Conservation (phyloP, 2,888 invertebrate genomes). For the Nebria salina region DNA sequence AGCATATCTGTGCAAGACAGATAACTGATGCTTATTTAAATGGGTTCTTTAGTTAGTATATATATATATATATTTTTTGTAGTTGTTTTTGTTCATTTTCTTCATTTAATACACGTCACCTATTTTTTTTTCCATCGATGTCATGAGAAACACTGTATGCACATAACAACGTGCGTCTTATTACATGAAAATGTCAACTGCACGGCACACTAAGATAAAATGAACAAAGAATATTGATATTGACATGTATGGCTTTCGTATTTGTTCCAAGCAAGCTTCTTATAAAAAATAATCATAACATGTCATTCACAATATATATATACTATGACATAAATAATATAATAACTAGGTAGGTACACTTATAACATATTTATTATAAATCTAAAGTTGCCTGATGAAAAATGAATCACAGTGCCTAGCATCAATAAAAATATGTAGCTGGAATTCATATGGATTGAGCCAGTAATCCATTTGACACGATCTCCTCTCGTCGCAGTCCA, state of each 20-base stretch:
- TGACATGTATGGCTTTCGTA: background rate
- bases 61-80: too few species aligned
- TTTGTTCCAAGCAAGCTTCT: background rate
- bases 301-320: background rate
- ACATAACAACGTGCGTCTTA: background rate
- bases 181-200: conserved; percentile 1
- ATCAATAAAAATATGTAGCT: background rate
- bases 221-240: background rate
- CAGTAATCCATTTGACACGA: background rate
- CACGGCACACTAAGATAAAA: background rate
- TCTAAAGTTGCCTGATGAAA: background rate
- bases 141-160: background rate
- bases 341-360: too few species aligned
- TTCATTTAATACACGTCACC: background rate
- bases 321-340: background rate
- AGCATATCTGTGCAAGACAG: background rate
- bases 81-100: background rate
- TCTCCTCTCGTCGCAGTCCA: background rate
- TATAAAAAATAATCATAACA: background rate
- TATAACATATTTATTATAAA: too few species aligned
- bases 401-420: background rate
- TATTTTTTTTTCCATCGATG: background rate
- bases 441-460: background rate
- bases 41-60: background rate
- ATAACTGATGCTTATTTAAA: conserved; percentile 1